Evolutionary conservation across 2,113 vertebrate genomes (phyloP).

Genomic region (Salvator merianae): DNA sequence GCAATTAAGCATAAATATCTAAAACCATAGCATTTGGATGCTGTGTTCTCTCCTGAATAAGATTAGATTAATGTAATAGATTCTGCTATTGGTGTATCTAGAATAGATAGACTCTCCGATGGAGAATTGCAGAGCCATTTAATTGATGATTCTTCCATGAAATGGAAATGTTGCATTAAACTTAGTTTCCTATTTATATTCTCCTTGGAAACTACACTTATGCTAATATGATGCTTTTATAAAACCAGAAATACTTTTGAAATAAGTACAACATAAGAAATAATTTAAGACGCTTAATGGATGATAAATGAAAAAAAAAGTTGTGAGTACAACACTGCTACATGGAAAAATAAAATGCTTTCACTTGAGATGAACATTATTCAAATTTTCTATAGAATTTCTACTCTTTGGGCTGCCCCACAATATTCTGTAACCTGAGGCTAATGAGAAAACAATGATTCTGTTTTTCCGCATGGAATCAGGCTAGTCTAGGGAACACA

Average conservation of each 20-base stretch:
- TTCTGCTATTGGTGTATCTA: background rate
- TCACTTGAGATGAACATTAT: background rate
- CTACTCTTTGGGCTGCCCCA: too few species aligned
- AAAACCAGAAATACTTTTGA: conserved; percentile 7
- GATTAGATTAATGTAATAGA: background rate
- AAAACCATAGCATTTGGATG: background rate
- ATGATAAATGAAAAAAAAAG: background rate
- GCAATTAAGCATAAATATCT: background rate
- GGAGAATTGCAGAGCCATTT: background rate
- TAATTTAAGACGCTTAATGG: conserved; percentile 5
- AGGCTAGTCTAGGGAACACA: too few species aligned
- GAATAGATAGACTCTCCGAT: conserved; percentile 9
- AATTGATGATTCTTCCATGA: background rate
- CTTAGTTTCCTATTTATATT: background rate
- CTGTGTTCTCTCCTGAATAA: background rate
- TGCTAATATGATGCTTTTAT: background rate
- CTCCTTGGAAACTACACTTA: conserved; percentile 8
- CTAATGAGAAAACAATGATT: too few species aligned
- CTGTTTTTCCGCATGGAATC: too few species aligned
- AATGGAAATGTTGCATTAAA: conserved; percentile 11
- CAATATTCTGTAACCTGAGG: too few species aligned
- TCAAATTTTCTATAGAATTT: background rate
- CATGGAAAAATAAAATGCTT: background rate
- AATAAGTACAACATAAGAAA: conserved; percentile 7
- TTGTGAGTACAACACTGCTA: background rate